Evolutionary conservation across 2,113 vertebrate genomes (phyloP).

Genomic region (Okapia johnstoni): DNA sequence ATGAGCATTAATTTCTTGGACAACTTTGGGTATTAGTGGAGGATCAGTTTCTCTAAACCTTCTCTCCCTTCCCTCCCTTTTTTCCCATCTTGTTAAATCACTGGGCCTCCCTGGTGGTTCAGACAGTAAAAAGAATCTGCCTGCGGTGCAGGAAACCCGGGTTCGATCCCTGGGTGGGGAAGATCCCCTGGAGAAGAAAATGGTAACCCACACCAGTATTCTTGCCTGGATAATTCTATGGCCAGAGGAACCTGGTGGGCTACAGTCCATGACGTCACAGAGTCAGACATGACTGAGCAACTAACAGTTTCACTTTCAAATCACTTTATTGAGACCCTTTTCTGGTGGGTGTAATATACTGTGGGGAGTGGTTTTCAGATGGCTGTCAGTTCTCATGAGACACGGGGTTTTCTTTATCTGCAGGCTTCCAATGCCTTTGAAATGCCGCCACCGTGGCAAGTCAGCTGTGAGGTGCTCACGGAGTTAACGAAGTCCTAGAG

Average conservation of each 20-base stretch:
- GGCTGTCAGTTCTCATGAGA: neutral
- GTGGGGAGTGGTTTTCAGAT: neutral
- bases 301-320: neutral
- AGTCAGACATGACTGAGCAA: neutral
- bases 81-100: neutral
- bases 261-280: neutral
- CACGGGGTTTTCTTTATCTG: neutral
- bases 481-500: neutral
- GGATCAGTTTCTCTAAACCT: neutral
- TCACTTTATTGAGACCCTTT: neutral
- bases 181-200: neutral
- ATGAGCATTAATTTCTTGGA: neutral
- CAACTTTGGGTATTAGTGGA: neutral
- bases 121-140: neutral
- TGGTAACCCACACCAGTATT: neutral
- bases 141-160: neutral
- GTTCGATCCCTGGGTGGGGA: neutral
- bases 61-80: neutral
- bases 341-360: neutral
- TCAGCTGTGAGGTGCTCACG: neutral
- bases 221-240: neutral
- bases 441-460: fast-evolving
- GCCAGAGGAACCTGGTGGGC: neutral
- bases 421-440: neutral
- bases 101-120: neutral